Percentiles rank a stretch among this genome's conserved stretches.
Evolutionary conservation across 1,140 invertebrate genomes (phyloP).

Genomic region (Ooceraea biroi): DNA sequence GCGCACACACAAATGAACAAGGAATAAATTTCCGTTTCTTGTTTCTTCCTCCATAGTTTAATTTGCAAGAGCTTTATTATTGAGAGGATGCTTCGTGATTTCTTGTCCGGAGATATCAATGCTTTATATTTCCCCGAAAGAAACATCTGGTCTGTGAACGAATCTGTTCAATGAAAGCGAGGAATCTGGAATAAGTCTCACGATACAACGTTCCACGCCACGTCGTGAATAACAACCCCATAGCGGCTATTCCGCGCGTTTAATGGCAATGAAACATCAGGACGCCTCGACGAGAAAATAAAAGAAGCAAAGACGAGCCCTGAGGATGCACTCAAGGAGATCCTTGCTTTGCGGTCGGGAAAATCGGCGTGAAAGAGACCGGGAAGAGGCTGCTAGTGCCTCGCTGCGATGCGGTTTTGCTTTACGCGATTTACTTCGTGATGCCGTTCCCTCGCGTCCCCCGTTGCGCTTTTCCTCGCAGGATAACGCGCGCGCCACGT

Average conservation of each 20-base stretch:
- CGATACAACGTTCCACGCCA: not conserved
- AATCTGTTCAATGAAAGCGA: not conserved
- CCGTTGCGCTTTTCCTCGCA: constrained; percentile 37
- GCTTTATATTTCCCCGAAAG: not conserved
- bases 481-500: constrained; percentile 16
- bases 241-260: constrained; percentile 8
- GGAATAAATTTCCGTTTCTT: too few relatives aligned
- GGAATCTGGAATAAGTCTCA: not conserved
- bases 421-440: constrained; percentile 58
- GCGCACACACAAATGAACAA: too few relatives aligned
- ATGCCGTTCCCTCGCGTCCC: constrained; percentile 11
- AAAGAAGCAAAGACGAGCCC: constrained; percentile 1
- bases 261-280: constrained; percentile 27
- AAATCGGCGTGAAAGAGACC: constrained; percentile 10
- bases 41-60: too few relatives aligned
- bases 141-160: not conserved
- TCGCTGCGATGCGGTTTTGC: constrained; percentile 36
- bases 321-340: not conserved
- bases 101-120: not conserved
- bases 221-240: not conserved
- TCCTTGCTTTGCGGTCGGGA: not conserved
- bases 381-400: constrained; percentile 23
- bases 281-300: not conserved
- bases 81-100: too few relatives aligned
- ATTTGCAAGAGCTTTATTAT: too few relatives aligned